Percentiles rank a stretch among this genome's conserved stretches.
Conservation (phyloP, 2,797 vertebrate species). For the Tragopan temminckii region DNA sequence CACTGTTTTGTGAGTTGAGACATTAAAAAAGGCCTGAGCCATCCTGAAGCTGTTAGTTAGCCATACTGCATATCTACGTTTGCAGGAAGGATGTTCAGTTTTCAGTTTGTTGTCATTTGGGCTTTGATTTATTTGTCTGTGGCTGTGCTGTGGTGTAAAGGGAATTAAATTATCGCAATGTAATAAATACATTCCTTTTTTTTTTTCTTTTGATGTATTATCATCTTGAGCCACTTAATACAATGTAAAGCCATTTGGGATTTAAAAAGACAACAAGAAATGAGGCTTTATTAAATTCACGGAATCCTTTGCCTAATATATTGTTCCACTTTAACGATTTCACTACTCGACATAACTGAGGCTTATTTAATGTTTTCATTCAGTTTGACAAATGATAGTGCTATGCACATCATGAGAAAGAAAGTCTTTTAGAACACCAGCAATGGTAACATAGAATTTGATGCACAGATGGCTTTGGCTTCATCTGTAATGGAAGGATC, state of each 20-base stretch:
- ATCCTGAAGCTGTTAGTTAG: not conserved
- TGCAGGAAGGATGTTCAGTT: not conserved
- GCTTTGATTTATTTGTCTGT: not conserved
- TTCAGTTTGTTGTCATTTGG: not conserved
- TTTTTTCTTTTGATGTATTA: not conserved
- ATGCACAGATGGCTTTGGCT: not conserved
- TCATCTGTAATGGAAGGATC: not conserved
- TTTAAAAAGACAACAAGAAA: not conserved
- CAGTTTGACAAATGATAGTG: not conserved
- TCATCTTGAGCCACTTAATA: not conserved
- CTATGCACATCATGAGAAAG: not conserved
- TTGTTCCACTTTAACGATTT: not conserved
- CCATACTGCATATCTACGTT: fast-evolving
- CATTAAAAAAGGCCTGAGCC: not conserved
- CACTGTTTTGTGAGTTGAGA: not conserved
- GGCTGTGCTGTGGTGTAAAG: not conserved
- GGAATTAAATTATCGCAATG: not conserved
- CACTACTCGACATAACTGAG: not conserved
- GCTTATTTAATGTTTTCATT: not conserved
- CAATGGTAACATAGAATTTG: not conserved
- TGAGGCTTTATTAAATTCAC: not conserved
- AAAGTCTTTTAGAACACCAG: not conserved
- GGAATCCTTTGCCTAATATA: not conserved
- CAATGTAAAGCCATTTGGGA: not conserved
- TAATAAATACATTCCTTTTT: not conserved